These are phyloP conservation scores for Heliopora coerulea DNA, from an alignment of 92 coral and sea anemone genomes.

Conservation along the genomic window DNA sequence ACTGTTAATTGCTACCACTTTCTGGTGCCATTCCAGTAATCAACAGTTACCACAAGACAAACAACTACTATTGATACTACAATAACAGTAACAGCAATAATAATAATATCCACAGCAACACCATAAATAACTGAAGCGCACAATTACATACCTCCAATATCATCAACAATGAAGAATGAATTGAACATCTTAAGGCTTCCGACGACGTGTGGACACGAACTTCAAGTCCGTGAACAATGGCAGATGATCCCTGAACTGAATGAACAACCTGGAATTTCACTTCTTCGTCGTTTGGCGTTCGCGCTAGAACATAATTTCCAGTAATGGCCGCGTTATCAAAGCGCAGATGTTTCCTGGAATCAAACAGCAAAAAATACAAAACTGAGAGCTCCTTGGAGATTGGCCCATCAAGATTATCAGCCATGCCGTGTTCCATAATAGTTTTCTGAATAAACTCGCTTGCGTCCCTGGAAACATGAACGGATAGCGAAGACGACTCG, in stretches of 20 bases:
- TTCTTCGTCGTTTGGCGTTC: constrained; percentile 30
- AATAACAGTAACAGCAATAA: too few relatives aligned
- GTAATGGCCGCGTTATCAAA: constrained; percentile 3
- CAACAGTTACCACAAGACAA: too few relatives aligned
- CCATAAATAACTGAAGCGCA: not conserved
- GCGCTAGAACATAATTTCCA: not conserved
- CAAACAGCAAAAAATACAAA: constrained; percentile 10
- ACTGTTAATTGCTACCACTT: too few relatives aligned
- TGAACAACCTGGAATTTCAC: constrained; percentile 35
- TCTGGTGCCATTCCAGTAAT: too few relatives aligned
- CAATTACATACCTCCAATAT: constrained; percentile 10
- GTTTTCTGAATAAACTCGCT: constrained; percentile 2
- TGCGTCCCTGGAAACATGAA: constrained; percentile 21
- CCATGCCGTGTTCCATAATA: not conserved
- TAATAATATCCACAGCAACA: too few relatives aligned
- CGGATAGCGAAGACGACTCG: not conserved
- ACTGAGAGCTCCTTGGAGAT: constrained; percentile 11
- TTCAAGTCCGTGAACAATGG: constrained; percentile 16
- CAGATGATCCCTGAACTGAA: not conserved
- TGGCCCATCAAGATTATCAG: not conserved
- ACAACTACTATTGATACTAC: too few relatives aligned
- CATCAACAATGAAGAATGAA: constrained; percentile 17
- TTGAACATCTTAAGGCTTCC: constrained; percentile 27
- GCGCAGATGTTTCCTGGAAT: constrained; percentile 13
- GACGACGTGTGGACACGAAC: constrained; percentile 29